Evolutionary conservation across 2,888 invertebrate genomes (phyloP).

Genomic region (Tetramorium bicarinatum): DNA sequence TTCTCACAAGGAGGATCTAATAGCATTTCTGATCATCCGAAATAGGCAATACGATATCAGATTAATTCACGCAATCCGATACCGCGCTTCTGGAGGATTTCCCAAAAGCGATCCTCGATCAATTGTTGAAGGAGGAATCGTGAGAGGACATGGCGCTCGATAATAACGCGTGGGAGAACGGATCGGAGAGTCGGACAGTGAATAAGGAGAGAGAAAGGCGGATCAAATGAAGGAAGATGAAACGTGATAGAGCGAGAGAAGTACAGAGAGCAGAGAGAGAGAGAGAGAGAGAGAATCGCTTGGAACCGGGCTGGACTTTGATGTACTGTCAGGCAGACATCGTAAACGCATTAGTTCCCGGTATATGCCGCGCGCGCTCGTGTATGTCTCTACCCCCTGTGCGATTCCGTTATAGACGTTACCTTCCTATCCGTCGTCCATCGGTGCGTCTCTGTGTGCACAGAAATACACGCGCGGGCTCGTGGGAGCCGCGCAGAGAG

Average conservation of each 20-base stretch:
- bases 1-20: neutral
- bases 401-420: slow-evolving; percentile 77
- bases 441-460: slow-evolving; percentile 40
- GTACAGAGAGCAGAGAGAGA: slow-evolving; percentile 45
- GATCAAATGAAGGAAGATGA: slow-evolving; percentile 47
- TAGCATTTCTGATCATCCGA: neutral
- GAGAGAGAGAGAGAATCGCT: slow-evolving; percentile 44
- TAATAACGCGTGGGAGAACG: slow-evolving; percentile 75
- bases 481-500: slow-evolving; percentile 60
- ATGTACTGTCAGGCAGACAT: slow-evolving; percentile 84
- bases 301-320: slow-evolving; percentile 80
- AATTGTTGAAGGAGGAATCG: slow-evolving; percentile 48
- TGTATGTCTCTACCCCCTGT: slow-evolving; percentile 58
- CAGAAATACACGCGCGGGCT: slow-evolving; percentile 39
- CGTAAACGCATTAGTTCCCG: slow-evolving; percentile 84
- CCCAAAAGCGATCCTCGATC: slow-evolving; percentile 51
- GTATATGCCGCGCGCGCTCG: slow-evolving; percentile 63
- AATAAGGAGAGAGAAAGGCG: slow-evolving; percentile 38
- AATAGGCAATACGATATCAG: neutral
- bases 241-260: slow-evolving; percentile 37
- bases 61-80: slow-evolving; percentile 19
- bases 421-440: slow-evolving; percentile 59
- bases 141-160: slow-evolving; percentile 45
- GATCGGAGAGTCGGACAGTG: slow-evolving; percentile 62
- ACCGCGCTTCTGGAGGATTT: neutral